Evolutionary conservation across 2,113 vertebrate species (phyloP).

Genomic region (Mastomys natalensis): DNA sequence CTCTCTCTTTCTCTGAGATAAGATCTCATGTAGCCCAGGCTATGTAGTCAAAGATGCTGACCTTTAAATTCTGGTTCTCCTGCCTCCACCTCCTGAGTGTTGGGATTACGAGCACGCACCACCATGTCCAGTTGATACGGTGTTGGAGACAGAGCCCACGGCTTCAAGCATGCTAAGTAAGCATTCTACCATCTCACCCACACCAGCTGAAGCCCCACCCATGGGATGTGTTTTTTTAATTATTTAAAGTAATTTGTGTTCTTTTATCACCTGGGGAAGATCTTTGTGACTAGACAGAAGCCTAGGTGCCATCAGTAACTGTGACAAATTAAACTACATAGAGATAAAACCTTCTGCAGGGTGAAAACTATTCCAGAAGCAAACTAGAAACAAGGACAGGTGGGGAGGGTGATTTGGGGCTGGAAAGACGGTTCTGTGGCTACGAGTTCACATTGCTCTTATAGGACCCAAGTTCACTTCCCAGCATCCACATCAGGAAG

Average conservation of each 20-base stretch:
- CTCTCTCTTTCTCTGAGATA: neutral
- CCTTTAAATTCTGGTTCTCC: neutral
- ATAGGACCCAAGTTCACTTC: neutral
- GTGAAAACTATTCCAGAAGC: conserved; percentile 1
- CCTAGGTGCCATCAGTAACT: conserved; percentile 18
- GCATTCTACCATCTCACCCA: neutral
- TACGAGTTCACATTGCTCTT: neutral
- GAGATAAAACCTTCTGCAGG: conserved; percentile 4
- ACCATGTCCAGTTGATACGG: neutral
- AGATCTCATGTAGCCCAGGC: neutral
- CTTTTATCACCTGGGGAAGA: conserved; percentile 36
- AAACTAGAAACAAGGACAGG: conserved; percentile 52
- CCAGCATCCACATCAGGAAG: neutral
- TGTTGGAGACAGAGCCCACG: neutral
- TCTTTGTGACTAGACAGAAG: conserved; percentile 26
- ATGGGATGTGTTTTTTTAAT: neutral
- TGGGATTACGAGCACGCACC: neutral
- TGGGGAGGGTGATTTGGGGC: neutral
- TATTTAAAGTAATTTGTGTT: conserved; percentile 21
- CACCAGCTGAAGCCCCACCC: neutral
- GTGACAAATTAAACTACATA: conserved; percentile 46
- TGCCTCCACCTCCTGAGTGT: neutral
- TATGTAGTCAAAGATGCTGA: neutral
- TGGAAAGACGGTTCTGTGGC: neutral
- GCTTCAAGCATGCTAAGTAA: neutral